phyloP scores from a whole-genome alignment of 2,113 vertebrate genomes.

The Syngnathus scovelli region DNA sequence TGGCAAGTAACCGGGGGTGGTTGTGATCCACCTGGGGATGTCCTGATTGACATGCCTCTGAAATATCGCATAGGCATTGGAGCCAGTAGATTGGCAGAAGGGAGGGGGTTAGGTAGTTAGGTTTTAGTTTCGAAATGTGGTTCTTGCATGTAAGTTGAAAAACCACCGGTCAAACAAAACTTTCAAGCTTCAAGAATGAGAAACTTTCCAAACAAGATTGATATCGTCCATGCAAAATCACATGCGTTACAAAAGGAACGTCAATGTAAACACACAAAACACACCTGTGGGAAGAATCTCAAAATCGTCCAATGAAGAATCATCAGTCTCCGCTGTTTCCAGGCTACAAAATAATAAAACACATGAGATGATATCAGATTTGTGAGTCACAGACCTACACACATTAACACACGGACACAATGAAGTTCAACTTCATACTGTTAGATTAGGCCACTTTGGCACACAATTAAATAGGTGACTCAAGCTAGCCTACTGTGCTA shows the following conservation, averaged over 20 bases:
- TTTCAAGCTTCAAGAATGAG: background rate
- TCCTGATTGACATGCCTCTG: too few species aligned
- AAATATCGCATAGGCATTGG: too few species aligned
- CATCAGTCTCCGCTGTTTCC: slow-evolving; percentile 49
- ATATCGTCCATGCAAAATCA: background rate
- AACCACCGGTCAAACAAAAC: background rate
- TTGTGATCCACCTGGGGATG: too few species aligned
- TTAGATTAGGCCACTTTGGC: too few species aligned
- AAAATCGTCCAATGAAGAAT: slow-evolving; percentile 55
- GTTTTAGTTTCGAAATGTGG: background rate
- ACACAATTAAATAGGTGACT: too few species aligned
- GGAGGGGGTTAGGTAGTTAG: too few species aligned
- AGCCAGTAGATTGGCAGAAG: too few species aligned
- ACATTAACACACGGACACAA: background rate
- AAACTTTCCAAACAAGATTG: background rate
- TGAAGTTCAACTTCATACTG: too few species aligned
- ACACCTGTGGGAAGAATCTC: slow-evolving; percentile 54
- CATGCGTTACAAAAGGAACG: background rate
- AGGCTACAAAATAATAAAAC: slow-evolving; percentile 35
- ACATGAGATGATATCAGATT: background rate
- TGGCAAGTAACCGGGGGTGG: too few species aligned
- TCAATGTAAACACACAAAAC: slow-evolving; percentile 1
- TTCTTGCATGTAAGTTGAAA: background rate
- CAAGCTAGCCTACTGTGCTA: too few species aligned
- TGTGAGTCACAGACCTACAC: background rate